Conservation (phyloP, 2,797 vertebrate genomes). For the Argentina silus region DNA sequence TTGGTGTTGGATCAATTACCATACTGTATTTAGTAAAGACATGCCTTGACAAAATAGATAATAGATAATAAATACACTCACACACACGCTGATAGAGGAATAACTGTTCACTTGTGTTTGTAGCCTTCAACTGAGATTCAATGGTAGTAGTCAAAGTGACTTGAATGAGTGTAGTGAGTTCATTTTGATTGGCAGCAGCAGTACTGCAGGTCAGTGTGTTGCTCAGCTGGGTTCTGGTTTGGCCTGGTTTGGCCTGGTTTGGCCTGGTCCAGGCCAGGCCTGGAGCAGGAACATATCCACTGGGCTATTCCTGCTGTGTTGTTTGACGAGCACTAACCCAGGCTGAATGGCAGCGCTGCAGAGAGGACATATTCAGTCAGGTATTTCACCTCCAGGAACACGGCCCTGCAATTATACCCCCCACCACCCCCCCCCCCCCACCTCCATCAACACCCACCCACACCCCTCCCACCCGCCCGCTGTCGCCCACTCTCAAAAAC, state of each 20-base stretch:
- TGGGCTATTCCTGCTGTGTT: slow-evolving; percentile 24
- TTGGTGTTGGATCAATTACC: background rate
- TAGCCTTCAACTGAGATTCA: no score
- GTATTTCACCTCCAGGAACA: slow-evolving; percentile 40
- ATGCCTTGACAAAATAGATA: no score
- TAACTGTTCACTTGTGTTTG: no score
- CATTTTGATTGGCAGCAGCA: background rate
- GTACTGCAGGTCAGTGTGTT: background rate
- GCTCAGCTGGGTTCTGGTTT: background rate
- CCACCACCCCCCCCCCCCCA: slow-evolving; percentile 9
- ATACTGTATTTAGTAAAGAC: no score
- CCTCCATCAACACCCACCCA: slow-evolving; percentile 20
- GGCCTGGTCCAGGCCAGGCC: background rate
- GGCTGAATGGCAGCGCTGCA: slow-evolving; percentile 23
- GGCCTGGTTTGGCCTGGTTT: background rate
- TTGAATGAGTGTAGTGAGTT: no score
- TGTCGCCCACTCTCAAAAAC: slow-evolving; percentile 39
- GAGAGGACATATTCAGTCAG: slow-evolving; percentile 43
- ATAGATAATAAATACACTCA: no score
- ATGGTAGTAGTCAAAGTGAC: no score
- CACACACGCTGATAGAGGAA: no score
- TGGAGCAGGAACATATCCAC: background rate
- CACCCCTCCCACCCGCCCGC: slow-evolving; percentile 16
- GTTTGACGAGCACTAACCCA: slow-evolving; percentile 16
- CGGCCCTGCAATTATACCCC: slow-evolving; percentile 43